Percentiles rank a stretch among this genome's conserved stretches.
These are phyloP conservation scores for Cebus imitator DNA, from an alignment of 2,113 vertebrate species.

Conservation along the genomic window DNA sequence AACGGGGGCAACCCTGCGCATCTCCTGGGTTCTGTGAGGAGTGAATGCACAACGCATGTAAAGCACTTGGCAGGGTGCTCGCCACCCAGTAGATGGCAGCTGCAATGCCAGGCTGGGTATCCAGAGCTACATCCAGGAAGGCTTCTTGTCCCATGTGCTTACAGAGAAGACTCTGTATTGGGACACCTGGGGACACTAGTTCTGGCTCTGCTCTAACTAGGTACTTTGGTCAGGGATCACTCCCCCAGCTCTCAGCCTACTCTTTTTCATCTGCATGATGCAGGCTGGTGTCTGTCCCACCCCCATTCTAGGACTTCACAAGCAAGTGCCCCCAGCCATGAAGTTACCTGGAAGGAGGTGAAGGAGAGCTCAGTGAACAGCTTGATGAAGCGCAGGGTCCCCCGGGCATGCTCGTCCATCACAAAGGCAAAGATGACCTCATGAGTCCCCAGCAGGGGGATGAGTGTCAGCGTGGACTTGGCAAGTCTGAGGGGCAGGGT, in stretches of 20 bases:
- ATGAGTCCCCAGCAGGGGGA: slow-evolving; percentile 92
- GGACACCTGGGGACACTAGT: neutral
- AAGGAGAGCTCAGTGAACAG: slow-evolving; percentile 91
- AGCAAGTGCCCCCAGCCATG: rapidly evolving
- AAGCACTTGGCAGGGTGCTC: neutral
- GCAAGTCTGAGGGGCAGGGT: slow-evolving; percentile 84
- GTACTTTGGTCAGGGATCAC: no score
- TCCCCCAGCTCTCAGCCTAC: neutral
- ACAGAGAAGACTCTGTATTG: neutral
- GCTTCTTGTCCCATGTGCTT: neutral
- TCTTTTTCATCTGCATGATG: neutral
- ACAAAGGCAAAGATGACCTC: slow-evolving; percentile 92
- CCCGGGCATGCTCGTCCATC: slow-evolving; percentile 87
- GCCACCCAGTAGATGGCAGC: neutral
- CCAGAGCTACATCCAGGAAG: neutral
- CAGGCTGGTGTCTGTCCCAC: neutral
- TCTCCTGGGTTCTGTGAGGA: neutral
- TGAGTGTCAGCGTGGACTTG: slow-evolving; percentile 92
- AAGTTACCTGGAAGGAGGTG: slow-evolving; percentile 91
- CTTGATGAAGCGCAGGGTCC: slow-evolving; percentile 88
- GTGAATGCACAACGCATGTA: neutral
- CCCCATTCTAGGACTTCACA: neutral
- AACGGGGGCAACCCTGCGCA: neutral
- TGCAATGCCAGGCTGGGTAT: neutral
- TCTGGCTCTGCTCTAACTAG: neutral